Conservation (phyloP, 2,888 invertebrate genomes). For the Blastobasis adustella region DNA sequence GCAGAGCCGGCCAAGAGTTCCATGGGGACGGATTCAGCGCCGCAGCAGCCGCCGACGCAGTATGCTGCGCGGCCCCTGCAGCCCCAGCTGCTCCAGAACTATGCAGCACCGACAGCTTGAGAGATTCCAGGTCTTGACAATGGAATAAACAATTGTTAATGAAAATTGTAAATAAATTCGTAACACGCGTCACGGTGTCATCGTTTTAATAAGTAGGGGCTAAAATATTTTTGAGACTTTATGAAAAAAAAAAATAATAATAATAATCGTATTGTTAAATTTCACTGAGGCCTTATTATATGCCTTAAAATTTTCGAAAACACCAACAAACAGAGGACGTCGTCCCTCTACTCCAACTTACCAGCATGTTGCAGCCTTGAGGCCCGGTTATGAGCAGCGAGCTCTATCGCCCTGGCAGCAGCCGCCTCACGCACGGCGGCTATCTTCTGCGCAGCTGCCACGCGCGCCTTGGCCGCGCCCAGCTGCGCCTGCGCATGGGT, state of each 20-base stretch:
- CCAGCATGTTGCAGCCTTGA: slow-evolving; percentile 80
- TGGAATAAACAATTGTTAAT: background rate
- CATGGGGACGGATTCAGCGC: slow-evolving; percentile 58
- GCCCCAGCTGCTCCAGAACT: slow-evolving; percentile 74
- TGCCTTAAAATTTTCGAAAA: background rate
- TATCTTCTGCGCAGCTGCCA: slow-evolving; percentile 81
- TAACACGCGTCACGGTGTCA: too few relatives aligned
- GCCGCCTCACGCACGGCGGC: slow-evolving; percentile 83
- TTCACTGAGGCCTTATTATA: background rate
- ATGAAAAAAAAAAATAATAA: too few relatives aligned
- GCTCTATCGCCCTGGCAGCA: slow-evolving; percentile 82
- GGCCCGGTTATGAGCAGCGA: slow-evolving; percentile 80
- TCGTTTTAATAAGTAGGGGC: too few relatives aligned
- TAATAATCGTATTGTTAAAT: too few relatives aligned
- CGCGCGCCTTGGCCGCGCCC: slow-evolving; percentile 81
- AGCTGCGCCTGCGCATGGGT: slow-evolving; percentile 81
- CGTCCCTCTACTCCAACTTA: slow-evolving; percentile 19
- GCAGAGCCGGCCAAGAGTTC: slow-evolving; percentile 30
- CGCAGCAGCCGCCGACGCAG: slow-evolving; percentile 75
- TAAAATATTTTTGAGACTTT: too few relatives aligned
- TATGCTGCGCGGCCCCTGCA: slow-evolving; percentile 73
- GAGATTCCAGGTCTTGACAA: slow-evolving; percentile 68
- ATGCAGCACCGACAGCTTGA: slow-evolving; percentile 76
- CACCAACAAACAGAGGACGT: background rate
- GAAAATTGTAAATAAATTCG: too few relatives aligned